A percentile compares a stretch with the other conserved stretches of the same genome.
Evolutionary conservation across 1,140 invertebrate species (phyloP).

Genomic region (Grapholita molesta): DNA sequence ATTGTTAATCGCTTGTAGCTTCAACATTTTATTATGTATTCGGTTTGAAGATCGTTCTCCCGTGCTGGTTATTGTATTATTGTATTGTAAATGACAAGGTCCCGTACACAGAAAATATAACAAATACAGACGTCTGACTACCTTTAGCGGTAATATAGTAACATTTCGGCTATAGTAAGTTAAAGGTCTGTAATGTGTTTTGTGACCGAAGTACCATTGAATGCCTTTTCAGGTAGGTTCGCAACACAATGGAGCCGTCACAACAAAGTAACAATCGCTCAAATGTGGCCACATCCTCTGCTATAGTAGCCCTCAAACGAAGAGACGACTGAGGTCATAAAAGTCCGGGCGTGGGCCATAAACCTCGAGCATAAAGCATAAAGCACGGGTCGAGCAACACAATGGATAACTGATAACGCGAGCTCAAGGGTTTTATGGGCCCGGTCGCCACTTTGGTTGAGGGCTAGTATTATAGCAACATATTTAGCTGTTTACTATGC

Average conservation of each 20-base stretch:
- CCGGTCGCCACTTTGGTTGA: no score
- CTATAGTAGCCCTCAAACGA: no score
- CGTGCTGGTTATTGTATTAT: not conserved
- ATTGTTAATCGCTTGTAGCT: constrained; percentile 3
- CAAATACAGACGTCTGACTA: not conserved
- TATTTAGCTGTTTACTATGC: constrained; percentile 4
- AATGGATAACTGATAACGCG: no score
- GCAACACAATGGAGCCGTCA: not conserved
- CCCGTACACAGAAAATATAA: not conserved
- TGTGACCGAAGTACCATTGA: not conserved
- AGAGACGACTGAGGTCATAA: no score
- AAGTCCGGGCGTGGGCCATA: no score
- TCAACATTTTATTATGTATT: constrained; percentile 2
- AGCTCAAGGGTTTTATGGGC: no score
- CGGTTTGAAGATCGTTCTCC: not conserved
- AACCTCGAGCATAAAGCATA: no score
- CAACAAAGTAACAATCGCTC: constrained; percentile 15
- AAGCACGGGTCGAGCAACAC: no score
- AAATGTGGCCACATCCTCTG: constrained; percentile 11
- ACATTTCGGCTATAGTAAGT: not conserved
- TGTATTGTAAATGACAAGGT: constrained; percentile 10
- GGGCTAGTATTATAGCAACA: no score
- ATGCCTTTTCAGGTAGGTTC: not conserved
- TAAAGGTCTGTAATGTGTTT: not conserved
- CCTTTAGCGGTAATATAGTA: not conserved